Base-by-base conservation (phyloP, 2,888 invertebrate species). In the Nematopogon swammerdamellus region DNA sequence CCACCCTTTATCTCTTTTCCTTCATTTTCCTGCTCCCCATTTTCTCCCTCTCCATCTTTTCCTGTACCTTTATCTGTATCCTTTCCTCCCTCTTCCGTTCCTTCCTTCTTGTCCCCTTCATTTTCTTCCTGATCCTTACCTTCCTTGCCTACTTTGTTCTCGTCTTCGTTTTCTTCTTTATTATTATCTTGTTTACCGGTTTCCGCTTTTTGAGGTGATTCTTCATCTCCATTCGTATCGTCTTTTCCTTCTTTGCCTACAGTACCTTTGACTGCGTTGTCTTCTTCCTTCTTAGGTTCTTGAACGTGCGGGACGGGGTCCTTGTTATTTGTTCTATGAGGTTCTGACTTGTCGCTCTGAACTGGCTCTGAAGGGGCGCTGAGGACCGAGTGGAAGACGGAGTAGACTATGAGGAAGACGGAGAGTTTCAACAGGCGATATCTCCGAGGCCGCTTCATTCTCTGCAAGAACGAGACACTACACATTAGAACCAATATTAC, bases 361-460 rank as follows among this genome's bases (percentile, higher is more conserved):
- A 25, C 52, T 54, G 55, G 30, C 45, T 36, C 36, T 36, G 36
- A 36, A 36, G 36, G 62, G 1, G 67, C 60, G 52, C 69, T 67
- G 59, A 71, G 63, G 49, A 72, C 72, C 0, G 85, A 80, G 60
- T 83, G 81, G 57, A 84, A 82, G 55, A 85, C 82, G 19, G 86
- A 84, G 67, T 87, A 88, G 20, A 87, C 81, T 49, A 88, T 75
- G 68, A 88, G 85, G 62, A 88, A 82, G 47, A 87, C 74, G 5
- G 86, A 85, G 57, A 87, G 80, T 53, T 86, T 83, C 63, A 87
- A 74, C 70, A 86, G 82, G 59, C 87, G 84, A 65, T 87, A 85
- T 50, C 87, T 83, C 52, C 86, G 81, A 47, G 85, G 84, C 60
- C 84, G 74, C 59, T 79, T 72, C 84, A 85, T 85, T 61, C 71